phyloP scores from a whole-genome alignment of 2,888 invertebrate species.

The Oscheius sp. region DNA sequence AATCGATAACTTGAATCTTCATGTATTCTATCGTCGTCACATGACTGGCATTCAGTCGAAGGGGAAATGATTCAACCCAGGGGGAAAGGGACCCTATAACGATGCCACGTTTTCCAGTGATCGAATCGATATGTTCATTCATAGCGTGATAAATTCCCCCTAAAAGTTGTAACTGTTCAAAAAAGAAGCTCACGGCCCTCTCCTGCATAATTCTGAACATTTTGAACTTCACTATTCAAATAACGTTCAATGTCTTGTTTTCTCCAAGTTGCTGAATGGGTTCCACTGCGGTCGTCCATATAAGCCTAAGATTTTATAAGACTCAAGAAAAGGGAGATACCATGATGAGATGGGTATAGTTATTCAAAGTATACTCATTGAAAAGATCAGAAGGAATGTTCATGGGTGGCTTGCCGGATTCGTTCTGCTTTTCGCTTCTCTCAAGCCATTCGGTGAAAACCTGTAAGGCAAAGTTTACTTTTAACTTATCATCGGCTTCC shows the following conservation, averaged over 20 bases:
- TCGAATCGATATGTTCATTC: neutral
- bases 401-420: constrained; percentile 1
- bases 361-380: neutral
- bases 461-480: too few relatives aligned
- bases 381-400: neutral
- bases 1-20: neutral
- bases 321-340: neutral
- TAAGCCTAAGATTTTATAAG: neutral
- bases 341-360: constrained; percentile 1
- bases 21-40: constrained; percentile 21
- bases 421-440: neutral
- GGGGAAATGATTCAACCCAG: constrained; percentile 44
- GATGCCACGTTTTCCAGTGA: constrained; percentile 31
- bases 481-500: too few relatives aligned
- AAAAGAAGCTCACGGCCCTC: constrained; percentile 13
- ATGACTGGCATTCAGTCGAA: constrained; percentile 22
- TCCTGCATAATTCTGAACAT: constrained; percentile 6
- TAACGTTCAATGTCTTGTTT: neutral
- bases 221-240: neutral
- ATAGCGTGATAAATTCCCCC: constrained; percentile 37
- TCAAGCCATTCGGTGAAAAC: constrained; percentile 13
- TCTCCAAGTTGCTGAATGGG: neutral
- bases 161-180: neutral
- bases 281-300: constrained; percentile 25
- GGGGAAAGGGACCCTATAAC: constrained; percentile 44